Evolutionary conservation across 2,113 vertebrate species (phyloP).

Genomic region (Engystomops pustulosus): DNA sequence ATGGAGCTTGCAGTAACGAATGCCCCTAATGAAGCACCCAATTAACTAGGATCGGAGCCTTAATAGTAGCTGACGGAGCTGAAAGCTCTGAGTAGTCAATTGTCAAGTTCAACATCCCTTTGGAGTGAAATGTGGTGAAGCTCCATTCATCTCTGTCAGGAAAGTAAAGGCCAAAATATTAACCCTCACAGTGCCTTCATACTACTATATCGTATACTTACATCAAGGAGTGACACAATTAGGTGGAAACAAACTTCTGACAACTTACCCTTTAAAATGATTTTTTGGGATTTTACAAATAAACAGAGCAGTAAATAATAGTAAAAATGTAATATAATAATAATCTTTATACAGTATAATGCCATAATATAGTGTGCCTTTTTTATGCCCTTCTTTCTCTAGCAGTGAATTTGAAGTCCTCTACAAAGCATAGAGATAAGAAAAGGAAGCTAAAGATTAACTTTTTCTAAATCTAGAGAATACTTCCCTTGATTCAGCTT

Average conservation of each 20-base stretch:
- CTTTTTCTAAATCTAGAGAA: too few relatives aligned
- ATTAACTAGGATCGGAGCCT: conserved; percentile 66
- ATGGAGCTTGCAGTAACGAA: conserved; percentile 64
- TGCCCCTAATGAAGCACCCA: conserved; percentile 70
- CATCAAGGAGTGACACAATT: not conserved
- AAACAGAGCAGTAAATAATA: too few relatives aligned
- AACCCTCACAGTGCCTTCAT: conserved; percentile 47
- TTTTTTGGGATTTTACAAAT: too few relatives aligned
- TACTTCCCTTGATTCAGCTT: too few relatives aligned
- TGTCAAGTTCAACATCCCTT: conserved; percentile 66
- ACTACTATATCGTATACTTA: not conserved
- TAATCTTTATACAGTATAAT: too few relatives aligned
- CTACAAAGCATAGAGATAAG: too few relatives aligned
- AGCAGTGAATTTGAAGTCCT: too few relatives aligned
- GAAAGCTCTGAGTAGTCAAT: conserved; percentile 64
- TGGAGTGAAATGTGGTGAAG: conserved; percentile 61
- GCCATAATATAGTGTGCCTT: too few relatives aligned
- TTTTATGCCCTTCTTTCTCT: too few relatives aligned
- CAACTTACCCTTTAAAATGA: too few relatives aligned
- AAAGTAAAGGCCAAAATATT: conserved; percentile 37
- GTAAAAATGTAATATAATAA: too few relatives aligned
- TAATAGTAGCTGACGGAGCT: conserved; percentile 71
- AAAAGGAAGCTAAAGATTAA: too few relatives aligned
- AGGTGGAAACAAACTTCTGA: not conserved
- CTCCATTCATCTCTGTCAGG: conserved; percentile 68